phyloP scores from a whole-genome alignment of 2,888 invertebrate species.

The Platycnemis pennipes region DNA sequence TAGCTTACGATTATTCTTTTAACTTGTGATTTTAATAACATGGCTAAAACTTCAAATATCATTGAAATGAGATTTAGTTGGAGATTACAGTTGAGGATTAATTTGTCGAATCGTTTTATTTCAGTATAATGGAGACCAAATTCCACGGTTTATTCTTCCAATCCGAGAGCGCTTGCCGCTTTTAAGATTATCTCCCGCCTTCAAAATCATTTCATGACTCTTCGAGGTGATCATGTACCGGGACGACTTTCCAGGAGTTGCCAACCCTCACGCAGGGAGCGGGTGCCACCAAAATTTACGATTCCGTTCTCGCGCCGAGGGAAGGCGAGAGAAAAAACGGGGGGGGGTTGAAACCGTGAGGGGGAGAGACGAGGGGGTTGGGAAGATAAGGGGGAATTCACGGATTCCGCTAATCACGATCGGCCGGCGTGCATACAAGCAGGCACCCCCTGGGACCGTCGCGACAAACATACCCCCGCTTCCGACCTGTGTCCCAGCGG shows the following conservation, averaged over 20 bases:
- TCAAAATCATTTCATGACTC: too few species aligned
- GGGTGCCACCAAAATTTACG: constrained; percentile 31
- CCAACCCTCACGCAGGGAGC: background rate
- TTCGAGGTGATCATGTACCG: background rate
- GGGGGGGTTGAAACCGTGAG: background rate
- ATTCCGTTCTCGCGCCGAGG: background rate
- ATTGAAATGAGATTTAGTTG: too few species aligned
- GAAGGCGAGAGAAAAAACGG: background rate
- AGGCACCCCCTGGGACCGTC: background rate
- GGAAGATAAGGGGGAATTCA: background rate
- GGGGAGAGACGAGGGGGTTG: background rate
- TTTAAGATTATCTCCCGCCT: too few species aligned
- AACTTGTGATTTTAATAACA: too few species aligned
- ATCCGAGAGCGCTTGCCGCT: too few species aligned
- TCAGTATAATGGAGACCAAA: too few species aligned
- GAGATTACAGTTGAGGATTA: too few species aligned
- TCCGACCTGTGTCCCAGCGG: background rate
- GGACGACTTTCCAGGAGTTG: background rate
- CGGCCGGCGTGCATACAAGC: constrained; percentile 38
- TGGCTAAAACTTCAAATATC: too few species aligned
- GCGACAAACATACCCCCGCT: constrained; percentile 33
- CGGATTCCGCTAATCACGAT: constrained; percentile 67
- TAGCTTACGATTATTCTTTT: too few species aligned
- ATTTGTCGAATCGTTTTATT: too few species aligned
- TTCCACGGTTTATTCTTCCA: too few species aligned